A percentile compares a stretch with the other conserved stretches of the same genome.
Evolutionary conservation across 2,888 invertebrate genomes (phyloP).

Genomic region (Melanchra persicariae): DNA sequence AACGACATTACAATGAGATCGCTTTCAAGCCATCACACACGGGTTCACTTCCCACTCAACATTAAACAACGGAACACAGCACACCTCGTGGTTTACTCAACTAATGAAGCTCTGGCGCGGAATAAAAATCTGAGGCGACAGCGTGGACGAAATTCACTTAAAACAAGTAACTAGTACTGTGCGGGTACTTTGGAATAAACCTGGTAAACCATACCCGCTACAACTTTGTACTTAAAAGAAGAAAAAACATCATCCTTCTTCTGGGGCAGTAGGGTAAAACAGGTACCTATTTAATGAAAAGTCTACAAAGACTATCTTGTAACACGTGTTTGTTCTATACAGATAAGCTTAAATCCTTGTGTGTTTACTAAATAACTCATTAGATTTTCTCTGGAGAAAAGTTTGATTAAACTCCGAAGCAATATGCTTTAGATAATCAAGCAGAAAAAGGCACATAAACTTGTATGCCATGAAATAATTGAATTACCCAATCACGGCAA

Average conservation of each 20-base stretch:
- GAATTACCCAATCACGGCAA: not conserved
- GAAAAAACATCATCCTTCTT: not conserved
- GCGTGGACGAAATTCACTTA: conserved; percentile 42
- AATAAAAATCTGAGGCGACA: conserved; percentile 56
- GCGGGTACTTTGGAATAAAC: conserved; percentile 17
- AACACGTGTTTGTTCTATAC: not conserved
- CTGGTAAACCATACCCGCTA: conserved; percentile 7
- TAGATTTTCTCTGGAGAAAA: not conserved
- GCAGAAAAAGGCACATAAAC: not conserved
- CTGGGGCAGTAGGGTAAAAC: not conserved
- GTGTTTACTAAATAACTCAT: not conserved
- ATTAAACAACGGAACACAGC: conserved; percentile 19
- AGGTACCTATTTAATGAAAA: not conserved
- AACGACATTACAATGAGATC: conserved; percentile 4
- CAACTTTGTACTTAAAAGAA: not conserved
- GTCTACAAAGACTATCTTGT: not conserved
- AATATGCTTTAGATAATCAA: not conserved
- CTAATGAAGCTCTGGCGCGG: conserved; percentile 52
- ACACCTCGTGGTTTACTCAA: conserved; percentile 46
- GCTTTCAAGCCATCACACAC: conserved; percentile 17
- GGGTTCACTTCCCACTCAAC: conserved; percentile 21
- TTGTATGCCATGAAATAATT: not conserved
- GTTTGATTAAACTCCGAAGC: not conserved
- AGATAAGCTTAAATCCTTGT: not conserved
- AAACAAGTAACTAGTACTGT: conserved; percentile 28